These are phyloP conservation scores for Leptinotarsa juncta DNA, from an alignment of 2,888 invertebrate species.

Conservation along the genomic window DNA sequence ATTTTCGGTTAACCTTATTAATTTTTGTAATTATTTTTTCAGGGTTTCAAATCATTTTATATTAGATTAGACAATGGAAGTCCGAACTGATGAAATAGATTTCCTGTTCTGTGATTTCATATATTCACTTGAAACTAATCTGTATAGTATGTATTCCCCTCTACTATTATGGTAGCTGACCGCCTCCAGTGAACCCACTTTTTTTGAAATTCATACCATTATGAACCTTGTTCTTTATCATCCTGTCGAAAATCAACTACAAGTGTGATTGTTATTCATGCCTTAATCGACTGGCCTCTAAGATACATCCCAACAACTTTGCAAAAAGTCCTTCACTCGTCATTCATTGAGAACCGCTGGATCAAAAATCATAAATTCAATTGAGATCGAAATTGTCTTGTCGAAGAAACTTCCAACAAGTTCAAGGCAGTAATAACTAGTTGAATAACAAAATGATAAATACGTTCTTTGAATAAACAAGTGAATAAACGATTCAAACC, in stretches of 20 bases:
- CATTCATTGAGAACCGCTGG: slow-evolving; percentile 27
- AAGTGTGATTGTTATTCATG: background rate
- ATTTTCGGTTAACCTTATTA: too few species aligned
- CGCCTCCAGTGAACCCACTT: background rate
- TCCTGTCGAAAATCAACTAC: background rate
- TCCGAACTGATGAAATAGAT: too few species aligned
- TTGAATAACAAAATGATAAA: background rate
- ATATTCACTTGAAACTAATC: too few species aligned
- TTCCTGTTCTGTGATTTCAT: too few species aligned
- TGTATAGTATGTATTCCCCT: too few species aligned
- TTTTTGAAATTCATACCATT: background rate
- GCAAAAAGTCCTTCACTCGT: slow-evolving; percentile 6
- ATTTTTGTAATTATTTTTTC: too few species aligned
- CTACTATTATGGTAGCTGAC: too few species aligned
- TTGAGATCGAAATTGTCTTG: background rate
- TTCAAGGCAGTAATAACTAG: background rate
- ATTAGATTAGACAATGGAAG: too few species aligned
- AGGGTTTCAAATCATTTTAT: too few species aligned
- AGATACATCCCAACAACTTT: background rate
- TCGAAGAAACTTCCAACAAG: background rate
- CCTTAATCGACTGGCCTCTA: background rate
- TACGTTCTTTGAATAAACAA: background rate
- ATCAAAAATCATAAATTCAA: background rate
- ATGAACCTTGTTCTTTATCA: background rate
- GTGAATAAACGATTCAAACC: background rate